Evolutionary conservation across 2,113 vertebrate species (phyloP), one percentile per base, ranked within the genome.

Genomic region (Oceanites oceanicus): DNA sequence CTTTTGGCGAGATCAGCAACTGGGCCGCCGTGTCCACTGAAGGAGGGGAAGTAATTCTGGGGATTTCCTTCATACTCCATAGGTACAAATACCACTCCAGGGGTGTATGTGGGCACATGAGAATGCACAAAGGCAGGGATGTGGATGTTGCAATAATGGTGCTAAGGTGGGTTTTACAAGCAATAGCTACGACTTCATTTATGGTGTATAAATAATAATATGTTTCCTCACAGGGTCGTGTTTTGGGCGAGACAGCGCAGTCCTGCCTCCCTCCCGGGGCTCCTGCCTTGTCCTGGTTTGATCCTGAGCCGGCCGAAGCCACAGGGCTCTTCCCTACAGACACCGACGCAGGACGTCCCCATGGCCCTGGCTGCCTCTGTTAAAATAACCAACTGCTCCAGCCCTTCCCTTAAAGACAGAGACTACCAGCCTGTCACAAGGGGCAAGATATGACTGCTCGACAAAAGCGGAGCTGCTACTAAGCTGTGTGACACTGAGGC

Each of bases 81-180:
- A 23, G 30, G 63, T 67, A 81, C 25, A 89, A 71, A 67, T 61
- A 17, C 49, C 52, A 47, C 36, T 44, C 2, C n/a, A 50, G 58
- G 36, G 40, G 2, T 21, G 20, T 22, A 32, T 2, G 20, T 55
- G 38, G 52, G 61, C n/a, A 65, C 0, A 0, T 45, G n/a, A 20
- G 47, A 73, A 70, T 0, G 2, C 2, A 3, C 21, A 32, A 42
- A 49, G 50, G 47, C 26, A 83, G 45, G 25, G 65, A 22, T 3
- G 1, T 32, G 19, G 59, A 45, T 29, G 19, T 15, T 83, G 47
- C 36, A 68, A 2, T 44, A 67, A 50, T 3, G 20, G 23, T 62
- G 45, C 42, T 70, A 71, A 32, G 21, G 18, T 49, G 27, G 21
- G 53, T 73, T 93, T 92, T 56, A 79, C 34, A 75, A 86, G 40